Evolutionary conservation across 2,797 vertebrate genomes (phyloP), one percentile per base, ranked within the genome.

Genomic region (Thalassophryne amazonica): DNA sequence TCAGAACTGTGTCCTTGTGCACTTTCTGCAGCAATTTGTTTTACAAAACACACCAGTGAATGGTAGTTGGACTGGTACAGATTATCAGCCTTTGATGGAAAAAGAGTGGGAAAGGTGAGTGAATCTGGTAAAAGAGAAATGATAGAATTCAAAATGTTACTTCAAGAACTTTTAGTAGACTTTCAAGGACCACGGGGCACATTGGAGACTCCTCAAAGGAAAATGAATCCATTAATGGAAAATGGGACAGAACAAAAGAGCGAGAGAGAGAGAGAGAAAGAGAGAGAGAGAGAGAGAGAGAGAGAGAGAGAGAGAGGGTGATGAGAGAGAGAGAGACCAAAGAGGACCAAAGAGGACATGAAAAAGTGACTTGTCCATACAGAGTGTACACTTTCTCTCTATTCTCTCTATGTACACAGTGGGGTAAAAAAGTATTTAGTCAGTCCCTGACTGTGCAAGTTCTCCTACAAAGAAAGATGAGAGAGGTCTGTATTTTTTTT

Each of bases 151-250:
- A 22, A 14, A 10, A 21, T 27, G 43, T 53, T 43, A 46, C 54
- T 60, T 59, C 42, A 30, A 37, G 9, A 63, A 63, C 37, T 60
- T 73, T 32, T 37, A 52, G 11, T 12, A 1, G n/a, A n/a, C 16
- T 67, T 61, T 73, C 10, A 64, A 17, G 49, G 35, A 40, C 41
- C 22, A 29, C 14, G 3, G 13, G 19, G 33, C 19, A 34, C 31
- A 18, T 32, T n/a, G n/a, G 18, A 50, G 24, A n/a, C 23, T 1
- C n/a, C 14, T 34, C 52, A 59, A 45, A 52, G 21, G 43, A 53
- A 63, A 69, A 61, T 53, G 30, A 39, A 46, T 50, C 31, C 14
- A 53, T 47, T 56, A 40, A 56, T 69, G 33, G 41, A 60, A 59
- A 60, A 52, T 4, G 23, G 31, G 27, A 7, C 2, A 7, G 41